These are phyloP conservation scores for Thinocorus orbignyianus DNA, from an alignment of 2,113 vertebrate species.

Conservation along the genomic window DNA sequence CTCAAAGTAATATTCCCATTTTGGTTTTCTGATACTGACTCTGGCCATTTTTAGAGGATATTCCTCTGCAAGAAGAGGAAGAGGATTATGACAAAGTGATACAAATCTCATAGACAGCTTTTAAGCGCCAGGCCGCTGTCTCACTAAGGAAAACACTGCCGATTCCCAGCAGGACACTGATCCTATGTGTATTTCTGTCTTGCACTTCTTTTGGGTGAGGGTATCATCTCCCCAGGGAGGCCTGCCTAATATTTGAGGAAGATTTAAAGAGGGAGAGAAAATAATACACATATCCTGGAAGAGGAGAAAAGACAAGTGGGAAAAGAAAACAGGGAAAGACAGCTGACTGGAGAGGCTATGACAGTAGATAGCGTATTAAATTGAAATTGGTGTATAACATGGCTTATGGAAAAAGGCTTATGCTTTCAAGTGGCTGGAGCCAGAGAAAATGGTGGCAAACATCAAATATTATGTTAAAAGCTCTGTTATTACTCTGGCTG, in stretches of 20 bases:
- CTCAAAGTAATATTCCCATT: neutral
- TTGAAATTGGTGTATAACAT: neutral
- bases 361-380: neutral
- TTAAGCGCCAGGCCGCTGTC: neutral
- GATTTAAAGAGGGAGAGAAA: neutral
- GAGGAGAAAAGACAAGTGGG: neutral
- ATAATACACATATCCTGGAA: neutral
- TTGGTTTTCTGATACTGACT: neutral
- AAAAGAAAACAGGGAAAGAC: neutral
- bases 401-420: neutral
- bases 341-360: neutral
- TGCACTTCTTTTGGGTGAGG: neutral
- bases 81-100: neutral
- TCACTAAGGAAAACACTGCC: neutral
- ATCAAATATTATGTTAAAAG: neutral
- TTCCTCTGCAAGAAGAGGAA: neutral
- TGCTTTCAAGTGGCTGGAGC: neutral
- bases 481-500: neutral
- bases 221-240: neutral
- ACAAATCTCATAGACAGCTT: neutral
- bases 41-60: neutral
- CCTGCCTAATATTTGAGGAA: conserved; percentile 34
- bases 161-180: neutral
- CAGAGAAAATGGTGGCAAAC: neutral
- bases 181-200: neutral